Evolutionary conservation across 2,113 vertebrate genomes (phyloP), one percentile per base, ranked within the genome.

Genomic region (Carlito syrichta): DNA sequence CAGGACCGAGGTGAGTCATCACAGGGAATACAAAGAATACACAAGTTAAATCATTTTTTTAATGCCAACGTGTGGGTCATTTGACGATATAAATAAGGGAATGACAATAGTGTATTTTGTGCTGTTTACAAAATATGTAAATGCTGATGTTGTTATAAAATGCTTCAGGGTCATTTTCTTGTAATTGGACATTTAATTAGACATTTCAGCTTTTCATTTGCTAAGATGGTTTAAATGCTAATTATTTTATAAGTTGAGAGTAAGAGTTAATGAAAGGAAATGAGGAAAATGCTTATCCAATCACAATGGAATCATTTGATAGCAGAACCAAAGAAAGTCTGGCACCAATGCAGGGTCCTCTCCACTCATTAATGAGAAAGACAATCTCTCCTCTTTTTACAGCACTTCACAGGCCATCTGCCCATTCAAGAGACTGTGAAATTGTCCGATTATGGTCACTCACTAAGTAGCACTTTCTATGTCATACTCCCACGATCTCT

Each of bases 1-100:
- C 98, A 98, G 79, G 93, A 97, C 50, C 60, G 93, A 92, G 98
- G 98, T 97, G 79, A 97, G 96, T 97, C 43, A 14, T 78, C 20
- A 52, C n/a, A 54, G 38, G 35, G 38, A 35, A 23, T 92, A 86
- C 22, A 88, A 86, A 96, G 52, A 89, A 83, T 60, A 89, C 76
- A 58, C 50, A 91, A 87, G 23, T 56, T 74, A 52, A 71, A 86
- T 52, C n/a, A 27, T 35, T 10, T 50, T 77, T 58, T 85, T 48
- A 78, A 82, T 68, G 30, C 14, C 25, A 86, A 43, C 43, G 78
- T 40, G 22, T 4, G 38, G 27, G 22, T 69, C 23, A 17, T 71
- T 35, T 69, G 17, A 89, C 86, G 14, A 82, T 79, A 54, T 43
- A 83, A 86, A 27, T 68, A 68, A 92, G 0, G 22, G 35, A 12